Evolutionary conservation across 1,140 invertebrate species (phyloP).

Genomic region (Meteorus sp.): DNA sequence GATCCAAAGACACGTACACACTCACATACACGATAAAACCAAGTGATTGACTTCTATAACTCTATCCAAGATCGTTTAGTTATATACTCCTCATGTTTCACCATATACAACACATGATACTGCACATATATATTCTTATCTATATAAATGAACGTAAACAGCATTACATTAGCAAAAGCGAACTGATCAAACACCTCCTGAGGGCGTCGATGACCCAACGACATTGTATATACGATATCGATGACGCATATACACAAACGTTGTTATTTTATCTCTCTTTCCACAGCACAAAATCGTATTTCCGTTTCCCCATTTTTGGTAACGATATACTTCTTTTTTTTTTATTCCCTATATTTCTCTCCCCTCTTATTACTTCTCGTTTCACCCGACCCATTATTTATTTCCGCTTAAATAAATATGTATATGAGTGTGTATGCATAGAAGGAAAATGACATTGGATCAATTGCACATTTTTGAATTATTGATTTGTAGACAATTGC

Average conservation of each 20-base stretch:
- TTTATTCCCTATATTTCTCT: too few relatives aligned
- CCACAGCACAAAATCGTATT: too few relatives aligned
- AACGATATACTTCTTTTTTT: too few relatives aligned
- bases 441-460: background rate
- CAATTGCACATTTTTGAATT: conserved; percentile 13
- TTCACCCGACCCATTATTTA: too few relatives aligned
- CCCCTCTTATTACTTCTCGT: too few relatives aligned
- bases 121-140: too few relatives aligned
- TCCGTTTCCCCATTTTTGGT: background rate
- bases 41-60: background rate
- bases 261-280: too few relatives aligned
- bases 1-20: too few relatives aligned
- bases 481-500: conserved; percentile 51
- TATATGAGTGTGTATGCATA: background rate
- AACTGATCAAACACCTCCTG: conserved; percentile 22
- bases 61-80: conserved; percentile 3
- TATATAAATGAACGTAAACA: too few relatives aligned
- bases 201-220: conserved; percentile 18
- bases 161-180: conserved; percentile 18
- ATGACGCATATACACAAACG: conserved; percentile 10
- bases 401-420: background rate
- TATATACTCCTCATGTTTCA: conserved; percentile 4
- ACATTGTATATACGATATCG: too few relatives aligned
- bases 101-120: conserved; percentile 13
- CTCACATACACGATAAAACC: too few relatives aligned